Evolutionary conservation across 2,113 vertebrate species (phyloP), one percentile per base, ranked within the genome.

Genomic region (Lagopus leucura): DNA sequence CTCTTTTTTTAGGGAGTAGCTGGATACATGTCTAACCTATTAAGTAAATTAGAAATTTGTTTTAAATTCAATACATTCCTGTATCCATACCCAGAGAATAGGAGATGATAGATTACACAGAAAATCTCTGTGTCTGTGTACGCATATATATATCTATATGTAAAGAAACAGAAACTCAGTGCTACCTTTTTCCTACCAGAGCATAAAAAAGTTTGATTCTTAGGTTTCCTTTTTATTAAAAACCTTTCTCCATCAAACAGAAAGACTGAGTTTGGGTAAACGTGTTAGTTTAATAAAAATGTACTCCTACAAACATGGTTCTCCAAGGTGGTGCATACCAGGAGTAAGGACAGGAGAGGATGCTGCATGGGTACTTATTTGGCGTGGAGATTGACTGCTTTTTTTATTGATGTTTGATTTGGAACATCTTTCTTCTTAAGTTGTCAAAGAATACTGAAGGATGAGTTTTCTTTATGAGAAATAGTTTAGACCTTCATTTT

Each of bases 221-320:
- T 6, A 65, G 32, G 34, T 52, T 75, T 83, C 54, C 42, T 67
- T n/a, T 64, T 64, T 55, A 28, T 58, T 72, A 8, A 65, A 83
- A 86, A 30, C 8, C 3, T 40, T 65, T 54, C 11, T 76, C 4
- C 0, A 0, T 38, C 13, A 58, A 73, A 13, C 14, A 55, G 71
- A 14, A 74, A 47, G 11, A 52, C 19, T 82, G 60, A 83, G 8
- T 21, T 94, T 85, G 20, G 38, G 38, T 60, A 42, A 77, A 88
- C 77, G 10, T n/a, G 1, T 28, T 82, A 21, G 12, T 72, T 79
- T 69, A 43, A 30, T 60, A 38, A 43, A 80, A 86, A 48, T 6
- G n/a, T 70, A 20, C 6, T 32, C 0, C 58, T 75, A 38, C 34
- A 80, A 54, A 50, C 7, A 2, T 28, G 21, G 12, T 70, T 8